Percentiles rank a stretch among this genome's conserved stretches.
Evolutionary conservation across 2,888 invertebrate genomes (phyloP).

Genomic region (Drosophila affinis): DNA sequence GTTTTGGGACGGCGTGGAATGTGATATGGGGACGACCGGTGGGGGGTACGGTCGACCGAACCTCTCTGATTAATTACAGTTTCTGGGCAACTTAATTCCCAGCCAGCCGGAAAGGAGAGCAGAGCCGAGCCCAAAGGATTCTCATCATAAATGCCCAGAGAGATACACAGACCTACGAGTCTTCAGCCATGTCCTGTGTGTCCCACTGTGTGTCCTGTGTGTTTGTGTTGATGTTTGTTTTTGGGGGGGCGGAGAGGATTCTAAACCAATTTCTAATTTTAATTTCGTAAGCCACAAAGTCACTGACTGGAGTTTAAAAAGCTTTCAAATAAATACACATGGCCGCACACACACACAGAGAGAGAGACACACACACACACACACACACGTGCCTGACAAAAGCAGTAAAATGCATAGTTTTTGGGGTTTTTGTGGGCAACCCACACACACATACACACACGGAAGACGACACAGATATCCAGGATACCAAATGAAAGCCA

Average conservation of each 20-base stretch:
- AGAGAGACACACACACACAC: constrained; percentile 17
- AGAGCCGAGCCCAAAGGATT: constrained; percentile 10
- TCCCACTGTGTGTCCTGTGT: background rate
- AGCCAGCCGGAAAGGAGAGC: constrained; percentile 10
- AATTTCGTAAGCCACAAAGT: constrained; percentile 78
- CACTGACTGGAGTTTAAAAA: constrained; percentile 73
- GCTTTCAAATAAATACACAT: constrained; percentile 72
- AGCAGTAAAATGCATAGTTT: constrained; percentile 75
- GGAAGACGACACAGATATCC: constrained; percentile 2
- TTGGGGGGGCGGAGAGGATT: constrained; percentile 16
- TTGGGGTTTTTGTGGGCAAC: constrained; percentile 72
- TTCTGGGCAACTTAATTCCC: constrained; percentile 68
- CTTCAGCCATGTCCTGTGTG: background rate
- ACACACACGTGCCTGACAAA: constrained; percentile 58
- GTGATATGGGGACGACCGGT: background rate
- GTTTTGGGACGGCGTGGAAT: background rate
- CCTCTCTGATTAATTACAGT: constrained; percentile 75
- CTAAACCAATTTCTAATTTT: constrained; percentile 79
- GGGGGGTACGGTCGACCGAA: constrained; percentile 31
- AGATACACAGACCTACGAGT: constrained; percentile 2
- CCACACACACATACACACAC: constrained; percentile 19
- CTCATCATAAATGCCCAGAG: constrained; percentile 42
- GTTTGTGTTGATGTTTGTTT: constrained; percentile 13
- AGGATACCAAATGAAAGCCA: constrained; percentile 44
- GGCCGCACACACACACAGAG: constrained; percentile 36